phyloP scores from a whole-genome alignment of 1,140 invertebrate genomes.

The Zaprionus davidi region DNA sequence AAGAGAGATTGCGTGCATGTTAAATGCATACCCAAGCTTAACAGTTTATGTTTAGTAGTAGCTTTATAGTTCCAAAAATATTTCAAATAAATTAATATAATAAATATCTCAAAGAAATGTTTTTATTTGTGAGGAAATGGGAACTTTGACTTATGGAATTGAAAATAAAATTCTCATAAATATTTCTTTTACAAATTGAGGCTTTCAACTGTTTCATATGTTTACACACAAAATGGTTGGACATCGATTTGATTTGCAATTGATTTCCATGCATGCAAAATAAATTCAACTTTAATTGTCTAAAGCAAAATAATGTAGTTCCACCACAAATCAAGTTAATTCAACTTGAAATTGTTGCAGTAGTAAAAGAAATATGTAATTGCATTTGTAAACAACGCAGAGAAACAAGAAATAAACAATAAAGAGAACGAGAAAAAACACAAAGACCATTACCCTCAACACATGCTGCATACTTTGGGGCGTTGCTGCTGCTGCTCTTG shows the following conservation, averaged over 20 bases:
- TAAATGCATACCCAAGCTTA: background rate
- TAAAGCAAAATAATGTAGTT: background rate
- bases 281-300: conserved; percentile 12
- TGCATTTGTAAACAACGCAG: conserved; percentile 63
- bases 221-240: background rate
- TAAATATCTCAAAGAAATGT: background rate
- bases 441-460: conserved; percentile 36
- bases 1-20: too few relatives aligned
- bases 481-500: conserved; percentile 62
- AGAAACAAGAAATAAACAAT: conserved; percentile 45
- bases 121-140: background rate
- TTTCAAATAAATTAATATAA: conserved; percentile 3
- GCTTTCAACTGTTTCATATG: background rate
- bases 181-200: conserved; percentile 1
- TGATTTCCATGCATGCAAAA: conserved; percentile 5
- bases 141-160: background rate
- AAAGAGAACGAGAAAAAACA: conserved; percentile 8
- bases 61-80: background rate
- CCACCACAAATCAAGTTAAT: background rate
- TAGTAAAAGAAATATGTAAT: conserved; percentile 58
- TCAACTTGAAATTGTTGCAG: background rate
- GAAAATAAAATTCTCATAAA: background rate
- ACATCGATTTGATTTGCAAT: background rate
- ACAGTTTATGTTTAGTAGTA: background rate
- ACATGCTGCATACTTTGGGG: conserved; percentile 40